phyloP scores from a whole-genome alignment of 2,797 vertebrate genomes.

The Rachycentron canadum region DNA sequence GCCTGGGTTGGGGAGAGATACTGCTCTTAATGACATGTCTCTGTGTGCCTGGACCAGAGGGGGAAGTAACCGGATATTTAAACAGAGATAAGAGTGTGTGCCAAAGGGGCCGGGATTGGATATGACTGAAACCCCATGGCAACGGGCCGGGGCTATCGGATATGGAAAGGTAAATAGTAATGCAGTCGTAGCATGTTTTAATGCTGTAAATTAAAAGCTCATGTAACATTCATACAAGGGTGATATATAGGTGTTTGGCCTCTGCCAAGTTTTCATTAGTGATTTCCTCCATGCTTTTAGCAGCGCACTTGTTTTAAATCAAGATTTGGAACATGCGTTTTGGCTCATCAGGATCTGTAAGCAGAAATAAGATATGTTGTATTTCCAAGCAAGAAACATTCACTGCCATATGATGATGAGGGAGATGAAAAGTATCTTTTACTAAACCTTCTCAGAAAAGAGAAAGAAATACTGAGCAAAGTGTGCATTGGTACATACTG shows the following conservation, averaged over 20 bases:
- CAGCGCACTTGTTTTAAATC: slow-evolving; percentile 64
- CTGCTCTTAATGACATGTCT: slow-evolving; percentile 84
- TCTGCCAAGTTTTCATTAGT: slow-evolving; percentile 76
- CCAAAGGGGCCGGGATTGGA: slow-evolving; percentile 83
- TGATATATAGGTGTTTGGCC: slow-evolving; percentile 61
- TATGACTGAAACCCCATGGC: slow-evolving; percentile 80
- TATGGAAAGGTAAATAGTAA: slow-evolving; percentile 85
- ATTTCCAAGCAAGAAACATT: slow-evolving; percentile 52
- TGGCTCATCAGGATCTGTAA: slow-evolving; percentile 60
- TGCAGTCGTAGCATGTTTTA: slow-evolving; percentile 79
- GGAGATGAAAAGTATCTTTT: slow-evolving; percentile 38
- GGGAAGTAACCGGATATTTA: slow-evolving; percentile 86
- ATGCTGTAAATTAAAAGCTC: slow-evolving; percentile 82
- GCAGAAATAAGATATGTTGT: slow-evolving; percentile 66
- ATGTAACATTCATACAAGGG: slow-evolving; percentile 74
- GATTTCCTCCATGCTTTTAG: slow-evolving; percentile 70
- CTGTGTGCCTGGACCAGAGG: slow-evolving; percentile 80
- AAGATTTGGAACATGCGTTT: slow-evolving; percentile 65
- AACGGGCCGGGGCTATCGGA: slow-evolving; percentile 78
- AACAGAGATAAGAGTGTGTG: slow-evolving; percentile 87
- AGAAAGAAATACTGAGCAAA: slow-evolving; percentile 23
- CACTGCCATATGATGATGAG: slow-evolving; percentile 15
- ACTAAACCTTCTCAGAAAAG: slow-evolving; percentile 14
- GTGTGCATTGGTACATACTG: slow-evolving; percentile 12
- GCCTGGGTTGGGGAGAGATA: slow-evolving; percentile 77